phyloP scores from a whole-genome alignment of 2,797 vertebrate species.

The Threskiornis aethiopicus region DNA sequence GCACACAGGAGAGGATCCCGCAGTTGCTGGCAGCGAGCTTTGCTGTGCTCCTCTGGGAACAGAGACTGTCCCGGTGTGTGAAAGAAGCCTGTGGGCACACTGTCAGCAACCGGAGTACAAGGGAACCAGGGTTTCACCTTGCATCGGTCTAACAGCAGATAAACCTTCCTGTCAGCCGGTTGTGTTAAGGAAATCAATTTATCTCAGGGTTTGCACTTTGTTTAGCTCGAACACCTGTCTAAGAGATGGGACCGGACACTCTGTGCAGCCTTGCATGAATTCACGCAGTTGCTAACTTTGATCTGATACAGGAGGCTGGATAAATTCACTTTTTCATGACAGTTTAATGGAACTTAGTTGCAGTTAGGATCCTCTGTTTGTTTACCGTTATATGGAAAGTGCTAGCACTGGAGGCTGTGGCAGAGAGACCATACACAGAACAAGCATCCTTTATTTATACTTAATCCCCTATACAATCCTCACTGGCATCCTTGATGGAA shows the following conservation, averaged over 20 bases:
- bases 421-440: neutral
- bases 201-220: accelerated
- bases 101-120: neutral
- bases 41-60: neutral
- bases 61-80: neutral
- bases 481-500: neutral
- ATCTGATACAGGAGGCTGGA: neutral
- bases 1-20: neutral
- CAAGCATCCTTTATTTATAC: neutral
- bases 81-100: neutral
- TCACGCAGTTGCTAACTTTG: neutral
- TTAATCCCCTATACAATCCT: neutral
- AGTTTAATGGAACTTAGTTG: neutral
- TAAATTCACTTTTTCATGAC: neutral
- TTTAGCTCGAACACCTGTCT: neutral
- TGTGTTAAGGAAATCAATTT: neutral
- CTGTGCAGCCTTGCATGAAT: neutral
- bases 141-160: neutral
- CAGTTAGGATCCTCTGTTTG: neutral
- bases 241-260: neutral
- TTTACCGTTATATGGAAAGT: neutral
- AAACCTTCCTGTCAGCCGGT: neutral
- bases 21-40: neutral
- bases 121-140: neutral
- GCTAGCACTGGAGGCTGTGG: neutral